Evolutionary conservation across 1,140 invertebrate species (phyloP).

Genomic region (Anastrepha obliqua): DNA sequence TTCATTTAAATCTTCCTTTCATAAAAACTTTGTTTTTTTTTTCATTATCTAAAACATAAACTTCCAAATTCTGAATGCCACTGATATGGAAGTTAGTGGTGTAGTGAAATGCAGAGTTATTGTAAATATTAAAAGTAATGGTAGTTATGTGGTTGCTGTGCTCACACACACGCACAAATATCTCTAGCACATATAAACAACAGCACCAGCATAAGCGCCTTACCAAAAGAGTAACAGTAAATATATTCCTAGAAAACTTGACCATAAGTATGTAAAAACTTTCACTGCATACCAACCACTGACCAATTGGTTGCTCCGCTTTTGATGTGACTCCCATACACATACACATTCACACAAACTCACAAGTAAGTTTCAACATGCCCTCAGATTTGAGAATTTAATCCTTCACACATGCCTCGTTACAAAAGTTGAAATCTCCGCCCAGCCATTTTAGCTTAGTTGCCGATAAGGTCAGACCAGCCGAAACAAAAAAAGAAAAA

Average conservation of each 20-base stretch:
- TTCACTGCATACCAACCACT: neutral
- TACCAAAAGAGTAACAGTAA: neutral
- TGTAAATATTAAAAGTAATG: slow-evolving; percentile 7
- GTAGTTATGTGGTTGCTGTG: neutral
- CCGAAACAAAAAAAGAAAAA: neutral
- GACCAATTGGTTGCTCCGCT: neutral
- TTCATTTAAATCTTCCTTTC: too few relatives aligned
- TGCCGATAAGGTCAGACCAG: slow-evolving; percentile 12
- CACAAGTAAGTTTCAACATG: neutral
- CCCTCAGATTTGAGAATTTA: neutral
- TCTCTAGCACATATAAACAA: neutral
- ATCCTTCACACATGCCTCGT: slow-evolving; percentile 35
- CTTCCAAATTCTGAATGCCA: too few relatives aligned
- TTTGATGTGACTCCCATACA: neutral
- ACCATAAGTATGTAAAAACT: slow-evolving; percentile 7
- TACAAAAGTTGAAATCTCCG: slow-evolving; percentile 12
- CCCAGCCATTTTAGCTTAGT: slow-evolving; percentile 31
- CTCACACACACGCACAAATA: neutral
- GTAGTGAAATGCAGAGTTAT: neutral
- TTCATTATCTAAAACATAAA: too few relatives aligned
- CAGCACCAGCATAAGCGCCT: neutral
- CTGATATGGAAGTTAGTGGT: too few relatives aligned
- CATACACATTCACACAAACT: neutral
- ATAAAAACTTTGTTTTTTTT: too few relatives aligned
- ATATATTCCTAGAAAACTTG: neutral